Conservation (phyloP, 2,888 invertebrate genomes). For the Brachypalpus laphriformis region DNA sequence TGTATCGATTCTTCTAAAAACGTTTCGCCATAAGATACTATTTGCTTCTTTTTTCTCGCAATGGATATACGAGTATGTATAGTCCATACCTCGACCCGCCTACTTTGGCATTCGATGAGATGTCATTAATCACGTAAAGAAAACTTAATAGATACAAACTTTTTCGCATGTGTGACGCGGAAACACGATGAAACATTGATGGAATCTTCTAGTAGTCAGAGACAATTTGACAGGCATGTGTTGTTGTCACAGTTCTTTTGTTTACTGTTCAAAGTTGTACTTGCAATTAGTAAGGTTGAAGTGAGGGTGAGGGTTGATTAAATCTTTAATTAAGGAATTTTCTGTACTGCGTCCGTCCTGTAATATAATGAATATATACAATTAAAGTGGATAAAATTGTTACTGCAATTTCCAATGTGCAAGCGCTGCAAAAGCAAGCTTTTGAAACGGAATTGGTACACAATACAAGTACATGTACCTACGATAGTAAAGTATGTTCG, state of each 20-base stretch:
- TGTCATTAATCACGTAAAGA: conserved; percentile 12
- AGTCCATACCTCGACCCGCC: background rate
- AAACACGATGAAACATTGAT: background rate
- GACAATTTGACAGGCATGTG: background rate
- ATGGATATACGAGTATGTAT: background rate
- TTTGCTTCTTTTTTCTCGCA: background rate
- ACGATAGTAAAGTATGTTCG: too few species aligned
- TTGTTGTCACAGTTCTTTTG: background rate
- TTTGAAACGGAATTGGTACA: too few species aligned
- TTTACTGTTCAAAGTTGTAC: background rate
- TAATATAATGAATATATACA: background rate
- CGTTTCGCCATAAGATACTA: background rate
- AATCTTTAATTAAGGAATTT: conserved; percentile 11
- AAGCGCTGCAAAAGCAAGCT: too few species aligned
- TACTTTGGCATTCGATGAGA: background rate
- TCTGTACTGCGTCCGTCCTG: background rate
- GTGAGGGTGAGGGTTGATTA: background rate
- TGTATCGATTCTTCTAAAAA: background rate
- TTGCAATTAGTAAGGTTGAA: background rate
- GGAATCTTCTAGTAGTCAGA: background rate
- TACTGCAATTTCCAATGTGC: too few species aligned
- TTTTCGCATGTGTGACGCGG: conserved; percentile 10
- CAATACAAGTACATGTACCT: too few species aligned
- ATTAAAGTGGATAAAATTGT: background rate
- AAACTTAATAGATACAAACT: background rate